Evolutionary conservation across 2,888 invertebrate species (phyloP).

Genomic region (Callyntrura sp.): DNA sequence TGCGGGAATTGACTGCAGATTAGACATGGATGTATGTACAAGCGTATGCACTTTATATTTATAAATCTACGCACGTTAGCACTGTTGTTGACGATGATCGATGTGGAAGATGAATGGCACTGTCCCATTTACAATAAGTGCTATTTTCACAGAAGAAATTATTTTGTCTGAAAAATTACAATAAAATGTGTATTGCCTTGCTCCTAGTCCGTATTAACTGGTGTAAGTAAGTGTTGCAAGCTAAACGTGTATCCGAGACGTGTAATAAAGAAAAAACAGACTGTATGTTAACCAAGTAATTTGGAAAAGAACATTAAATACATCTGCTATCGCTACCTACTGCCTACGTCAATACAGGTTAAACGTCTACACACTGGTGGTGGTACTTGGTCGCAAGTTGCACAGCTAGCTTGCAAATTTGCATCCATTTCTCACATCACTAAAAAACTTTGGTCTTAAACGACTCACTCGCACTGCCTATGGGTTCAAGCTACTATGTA

Average conservation of each 20-base stretch:
- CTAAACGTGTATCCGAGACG: not conserved
- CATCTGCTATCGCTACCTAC: not conserved
- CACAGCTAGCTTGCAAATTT: constrained; percentile 20
- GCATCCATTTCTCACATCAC: constrained; percentile 18
- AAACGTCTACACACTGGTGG: not conserved
- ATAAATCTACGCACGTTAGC: constrained; percentile 4
- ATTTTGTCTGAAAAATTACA: not conserved
- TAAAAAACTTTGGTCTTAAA: not conserved
- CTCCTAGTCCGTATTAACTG: not conserved
- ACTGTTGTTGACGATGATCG: constrained; percentile 38
- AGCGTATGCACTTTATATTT: no score
- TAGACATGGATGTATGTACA: not conserved
- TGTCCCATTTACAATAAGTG: constrained; percentile 51
- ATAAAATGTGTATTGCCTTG: not conserved
- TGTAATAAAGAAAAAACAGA: constrained; percentile 7
- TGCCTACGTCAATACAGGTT: constrained; percentile 3
- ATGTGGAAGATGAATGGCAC: constrained; percentile 61
- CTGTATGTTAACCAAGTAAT: constrained; percentile 1
- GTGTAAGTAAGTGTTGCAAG: not conserved
- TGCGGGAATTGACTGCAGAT: constrained; percentile 40
- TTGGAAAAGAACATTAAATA: not conserved
- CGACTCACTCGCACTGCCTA: not conserved
- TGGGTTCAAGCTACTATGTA: constrained; percentile 26
- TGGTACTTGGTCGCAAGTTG: not conserved
- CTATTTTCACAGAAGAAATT: constrained; percentile 20